These are phyloP conservation scores for Aleiodes alternator DNA, from an alignment of 2,888 invertebrate genomes.

Conservation along the genomic window DNA sequence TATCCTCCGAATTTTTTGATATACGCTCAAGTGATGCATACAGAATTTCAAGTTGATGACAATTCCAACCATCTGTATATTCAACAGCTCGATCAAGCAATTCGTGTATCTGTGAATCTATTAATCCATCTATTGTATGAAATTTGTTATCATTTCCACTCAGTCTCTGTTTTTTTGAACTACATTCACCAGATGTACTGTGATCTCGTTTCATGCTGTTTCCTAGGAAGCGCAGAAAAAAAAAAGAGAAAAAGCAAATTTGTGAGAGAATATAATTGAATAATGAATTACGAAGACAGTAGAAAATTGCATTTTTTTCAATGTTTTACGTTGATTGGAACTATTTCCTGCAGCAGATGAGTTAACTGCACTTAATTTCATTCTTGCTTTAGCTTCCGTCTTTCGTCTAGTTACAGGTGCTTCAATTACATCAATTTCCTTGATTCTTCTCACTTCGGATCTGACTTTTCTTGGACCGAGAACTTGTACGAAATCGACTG, in stretches of 20 bases:
- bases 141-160: constrained; percentile 42
- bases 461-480: constrained; percentile 54
- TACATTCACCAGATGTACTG: constrained; percentile 61
- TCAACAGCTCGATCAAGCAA: constrained; percentile 60
- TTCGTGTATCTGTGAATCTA: constrained; percentile 60
- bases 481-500: constrained; percentile 58
- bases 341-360: constrained; percentile 50
- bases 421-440: constrained; percentile 46
- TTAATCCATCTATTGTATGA: constrained; percentile 56
- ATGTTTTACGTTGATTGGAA: constrained; percentile 27
- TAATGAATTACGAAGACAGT: background rate
- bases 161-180: constrained; percentile 62
- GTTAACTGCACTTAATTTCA: constrained; percentile 59
- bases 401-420: constrained; percentile 54
- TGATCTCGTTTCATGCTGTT: constrained; percentile 63
- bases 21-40: constrained; percentile 60
- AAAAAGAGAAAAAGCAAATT: background rate
- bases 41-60: constrained; percentile 63
- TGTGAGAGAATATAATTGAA: constrained; percentile 16
- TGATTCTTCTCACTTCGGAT: constrained; percentile 55
- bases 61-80: constrained; percentile 66
- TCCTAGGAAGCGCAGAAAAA: constrained; percentile 50
- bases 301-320: constrained; percentile 34
- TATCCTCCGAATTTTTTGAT: constrained; percentile 57
- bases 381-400: constrained; percentile 57